Evolutionary conservation across 2,113 vertebrate genomes (phyloP).

Genomic region (Amia ocellicauda): DNA sequence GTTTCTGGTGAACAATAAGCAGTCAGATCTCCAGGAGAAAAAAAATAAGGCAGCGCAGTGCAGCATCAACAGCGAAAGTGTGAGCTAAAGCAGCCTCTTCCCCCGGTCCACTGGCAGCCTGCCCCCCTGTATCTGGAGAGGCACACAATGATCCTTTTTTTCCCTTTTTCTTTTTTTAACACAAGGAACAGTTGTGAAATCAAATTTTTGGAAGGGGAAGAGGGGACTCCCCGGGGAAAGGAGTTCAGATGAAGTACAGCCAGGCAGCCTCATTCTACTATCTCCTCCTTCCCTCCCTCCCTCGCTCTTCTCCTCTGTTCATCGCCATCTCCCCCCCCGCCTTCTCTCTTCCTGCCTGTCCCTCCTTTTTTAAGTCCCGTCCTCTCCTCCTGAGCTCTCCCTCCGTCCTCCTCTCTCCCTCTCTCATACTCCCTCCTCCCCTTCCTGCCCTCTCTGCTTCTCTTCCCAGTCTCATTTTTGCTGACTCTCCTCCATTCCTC

Average conservation of each 20-base stretch:
- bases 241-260: conserved; percentile 31
- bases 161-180: no score
- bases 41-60: no score
- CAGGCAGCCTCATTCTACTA: conserved; percentile 17
- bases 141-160: conserved; percentile 31
- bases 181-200: conserved; percentile 18
- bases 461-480: neutral
- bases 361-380: no score
- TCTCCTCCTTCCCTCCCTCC: conserved; percentile 25
- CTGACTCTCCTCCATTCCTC: no score
- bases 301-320: conserved; percentile 4
- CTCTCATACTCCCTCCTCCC: conserved; percentile 16
- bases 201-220: conserved; percentile 19
- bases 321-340: neutral
- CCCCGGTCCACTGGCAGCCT: no score
- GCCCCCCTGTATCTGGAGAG: conserved; percentile 7
- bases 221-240: conserved; percentile 15
- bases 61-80: no score
- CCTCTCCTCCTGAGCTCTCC: neutral
- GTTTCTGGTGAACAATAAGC: no score
- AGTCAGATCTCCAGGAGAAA: no score
- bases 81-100: no score
- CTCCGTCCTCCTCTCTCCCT: neutral
- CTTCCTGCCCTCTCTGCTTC: conserved; percentile 24
- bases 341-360: neutral